Evolutionary conservation across 2,113 vertebrate genomes (phyloP).

Genomic region (Psilopsiagon aurifrons): DNA sequence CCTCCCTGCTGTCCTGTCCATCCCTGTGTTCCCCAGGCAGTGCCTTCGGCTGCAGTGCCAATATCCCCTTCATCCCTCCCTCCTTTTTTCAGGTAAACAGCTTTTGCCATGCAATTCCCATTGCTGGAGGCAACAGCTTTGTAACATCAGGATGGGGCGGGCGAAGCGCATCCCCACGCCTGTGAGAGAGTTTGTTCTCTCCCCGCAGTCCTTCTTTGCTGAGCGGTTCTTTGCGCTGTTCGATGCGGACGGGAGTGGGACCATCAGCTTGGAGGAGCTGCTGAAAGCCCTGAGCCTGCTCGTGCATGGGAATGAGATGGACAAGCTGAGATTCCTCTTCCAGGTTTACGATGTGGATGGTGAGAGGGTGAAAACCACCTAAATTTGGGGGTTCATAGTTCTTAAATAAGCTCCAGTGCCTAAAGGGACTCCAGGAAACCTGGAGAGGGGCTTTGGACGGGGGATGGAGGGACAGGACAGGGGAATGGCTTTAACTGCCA

Average conservation of each 20-base stretch:
- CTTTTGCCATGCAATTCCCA: background rate
- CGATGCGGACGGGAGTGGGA: constrained; percentile 83
- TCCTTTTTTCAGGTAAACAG: background rate
- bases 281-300: constrained; percentile 82
- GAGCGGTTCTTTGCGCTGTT: constrained; percentile 89
- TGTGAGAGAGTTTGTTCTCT: background rate
- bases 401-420: background rate
- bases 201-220: constrained; percentile 85
- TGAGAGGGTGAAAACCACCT: background rate
- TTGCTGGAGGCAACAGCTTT: rapidly evolving
- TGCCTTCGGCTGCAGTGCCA: rapidly evolving
- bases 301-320: constrained; percentile 77
- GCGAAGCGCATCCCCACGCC: background rate
- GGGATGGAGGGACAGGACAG: background rate
- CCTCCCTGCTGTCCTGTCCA: background rate
- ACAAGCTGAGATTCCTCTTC: constrained; percentile 91
- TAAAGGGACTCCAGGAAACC: background rate
- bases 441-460: background rate
- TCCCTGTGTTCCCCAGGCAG: background rate
- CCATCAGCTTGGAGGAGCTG: constrained; percentile 87
- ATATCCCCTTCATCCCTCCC: background rate
- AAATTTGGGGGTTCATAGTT: rapidly evolving
- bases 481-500: too few species aligned
- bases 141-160: rapidly evolving
- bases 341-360: constrained; percentile 89